A percentile compares a stretch with the other conserved stretches of the same genome.
Evolutionary conservation across 2,113 vertebrate species (phyloP).

Genomic region (Embiotoca jacksoni): DNA sequence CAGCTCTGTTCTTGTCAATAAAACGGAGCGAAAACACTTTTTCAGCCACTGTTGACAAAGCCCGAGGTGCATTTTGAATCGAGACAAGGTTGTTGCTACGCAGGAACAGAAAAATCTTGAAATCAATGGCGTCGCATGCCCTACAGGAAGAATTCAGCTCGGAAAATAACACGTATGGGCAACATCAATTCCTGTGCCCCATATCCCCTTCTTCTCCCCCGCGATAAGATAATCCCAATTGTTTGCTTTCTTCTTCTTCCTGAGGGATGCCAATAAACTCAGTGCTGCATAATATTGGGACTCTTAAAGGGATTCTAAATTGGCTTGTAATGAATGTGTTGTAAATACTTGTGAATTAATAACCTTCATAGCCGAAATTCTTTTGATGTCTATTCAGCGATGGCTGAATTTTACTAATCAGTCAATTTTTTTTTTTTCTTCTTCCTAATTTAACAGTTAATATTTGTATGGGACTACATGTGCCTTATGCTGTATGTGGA

Average conservation of each 20-base stretch:
- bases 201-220: slow-evolving; percentile 41
- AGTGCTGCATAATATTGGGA: slow-evolving; percentile 39
- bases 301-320: slow-evolving; percentile 13
- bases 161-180: slow-evolving; percentile 62
- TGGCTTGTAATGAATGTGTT: slow-evolving; percentile 36
- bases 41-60: slow-evolving; percentile 45
- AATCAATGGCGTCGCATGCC: slow-evolving; percentile 65
- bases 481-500: slow-evolving; percentile 67
- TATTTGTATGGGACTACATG: slow-evolving; percentile 50
- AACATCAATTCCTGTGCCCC: slow-evolving; percentile 28
- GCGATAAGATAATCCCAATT: slow-evolving; percentile 67
- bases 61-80: slow-evolving; percentile 51
- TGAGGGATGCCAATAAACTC: slow-evolving; percentile 27
- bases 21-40: slow-evolving; percentile 50
- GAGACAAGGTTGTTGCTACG: slow-evolving; percentile 46
- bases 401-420: slow-evolving; percentile 10
- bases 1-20: slow-evolving; percentile 51
- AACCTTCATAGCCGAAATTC: slow-evolving; percentile 29
- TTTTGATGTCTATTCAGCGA: slow-evolving; percentile 34
- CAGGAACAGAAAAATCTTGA: slow-evolving; percentile 59
- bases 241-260: slow-evolving; percentile 61
- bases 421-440: slow-evolving; percentile 25
- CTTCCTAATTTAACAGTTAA: slow-evolving; percentile 8
- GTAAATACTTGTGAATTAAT: slow-evolving; percentile 39
- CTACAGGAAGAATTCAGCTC: slow-evolving; percentile 51